Evolutionary conservation across 2,888 invertebrate species (phyloP).

Genomic region (Lycaena phlaeas): DNA sequence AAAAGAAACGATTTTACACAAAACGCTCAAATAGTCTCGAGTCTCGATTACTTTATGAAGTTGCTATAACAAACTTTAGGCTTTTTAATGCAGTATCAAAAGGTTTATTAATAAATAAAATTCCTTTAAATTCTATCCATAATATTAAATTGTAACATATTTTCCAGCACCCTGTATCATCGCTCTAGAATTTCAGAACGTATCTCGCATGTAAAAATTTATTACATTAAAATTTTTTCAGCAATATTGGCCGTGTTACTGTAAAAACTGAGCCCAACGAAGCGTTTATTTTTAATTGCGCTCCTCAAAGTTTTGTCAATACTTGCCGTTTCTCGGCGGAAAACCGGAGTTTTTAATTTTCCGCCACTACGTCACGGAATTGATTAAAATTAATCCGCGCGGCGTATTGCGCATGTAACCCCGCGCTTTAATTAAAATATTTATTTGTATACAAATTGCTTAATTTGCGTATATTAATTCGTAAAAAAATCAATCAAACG

Average conservation of each 20-base stretch:
- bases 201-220: background rate
- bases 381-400: constrained; percentile 25
- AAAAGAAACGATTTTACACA: no score
- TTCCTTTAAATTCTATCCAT: no score
- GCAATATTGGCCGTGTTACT: constrained; percentile 15
- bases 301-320: constrained; percentile 38
- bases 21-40: no score
- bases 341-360: constrained; percentile 11
- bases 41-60: no score
- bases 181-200: background rate
- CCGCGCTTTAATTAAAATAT: constrained; percentile 10
- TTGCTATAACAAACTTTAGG: no score
- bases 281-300: constrained; percentile 34
- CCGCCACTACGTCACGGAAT: constrained; percentile 8
- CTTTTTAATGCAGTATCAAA: no score
- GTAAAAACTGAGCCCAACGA: constrained; percentile 17
- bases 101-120: no score
- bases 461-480: constrained; percentile 7
- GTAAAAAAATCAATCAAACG: no score
- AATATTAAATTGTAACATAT: no score
- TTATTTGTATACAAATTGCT: constrained; percentile 8
- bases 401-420: constrained; percentile 12
- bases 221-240: constrained; percentile 7
- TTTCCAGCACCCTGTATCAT: no score
- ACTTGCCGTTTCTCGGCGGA: constrained; percentile 19